These are phyloP conservation scores for Folsomia candida DNA, from an alignment of 2,888 invertebrate species.

Conservation along the genomic window DNA sequence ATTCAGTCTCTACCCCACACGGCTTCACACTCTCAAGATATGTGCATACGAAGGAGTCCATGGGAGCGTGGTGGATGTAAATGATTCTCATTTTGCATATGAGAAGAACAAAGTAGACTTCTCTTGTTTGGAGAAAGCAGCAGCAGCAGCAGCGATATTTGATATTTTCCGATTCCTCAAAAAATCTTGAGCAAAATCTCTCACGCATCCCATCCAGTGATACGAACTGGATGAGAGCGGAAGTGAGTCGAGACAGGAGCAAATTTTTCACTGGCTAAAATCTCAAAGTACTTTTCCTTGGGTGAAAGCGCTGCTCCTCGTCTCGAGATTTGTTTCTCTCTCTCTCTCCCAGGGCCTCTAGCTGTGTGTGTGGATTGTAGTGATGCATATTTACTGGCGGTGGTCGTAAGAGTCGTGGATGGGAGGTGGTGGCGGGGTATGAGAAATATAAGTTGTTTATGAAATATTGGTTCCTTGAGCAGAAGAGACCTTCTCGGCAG, in stretches of 20 bases:
- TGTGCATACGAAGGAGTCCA: too few relatives aligned
- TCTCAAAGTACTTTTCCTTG: conserved; percentile 13
- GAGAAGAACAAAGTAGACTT: not conserved
- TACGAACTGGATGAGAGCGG: conserved; percentile 35
- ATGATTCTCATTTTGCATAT: not conserved
- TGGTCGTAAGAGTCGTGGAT: not conserved
- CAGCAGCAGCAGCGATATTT: not conserved
- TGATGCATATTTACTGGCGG: not conserved
- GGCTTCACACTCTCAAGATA: too few relatives aligned
- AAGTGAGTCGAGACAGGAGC: conserved; percentile 45
- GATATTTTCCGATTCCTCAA: not conserved
- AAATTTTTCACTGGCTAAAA: conserved; percentile 44
- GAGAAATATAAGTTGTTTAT: conserved; percentile 16
- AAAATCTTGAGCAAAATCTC: not conserved
- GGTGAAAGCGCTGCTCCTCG: conserved; percentile 2
- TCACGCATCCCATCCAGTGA: not conserved
- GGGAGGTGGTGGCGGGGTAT: not conserved
- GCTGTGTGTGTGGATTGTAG: not conserved
- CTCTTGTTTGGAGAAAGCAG: not conserved
- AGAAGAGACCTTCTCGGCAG: conserved; percentile 13
- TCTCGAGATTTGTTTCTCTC: conserved; percentile 4
- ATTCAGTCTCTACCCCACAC: too few relatives aligned
- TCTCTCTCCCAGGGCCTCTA: not conserved
- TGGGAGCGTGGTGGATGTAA: too few relatives aligned
- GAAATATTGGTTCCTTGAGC: conserved; percentile 19